A percentile compares a stretch with the other conserved stretches of the same genome.
Conservation (phyloP, 2,797 vertebrate genomes). For the Nyctibius grandis region DNA sequence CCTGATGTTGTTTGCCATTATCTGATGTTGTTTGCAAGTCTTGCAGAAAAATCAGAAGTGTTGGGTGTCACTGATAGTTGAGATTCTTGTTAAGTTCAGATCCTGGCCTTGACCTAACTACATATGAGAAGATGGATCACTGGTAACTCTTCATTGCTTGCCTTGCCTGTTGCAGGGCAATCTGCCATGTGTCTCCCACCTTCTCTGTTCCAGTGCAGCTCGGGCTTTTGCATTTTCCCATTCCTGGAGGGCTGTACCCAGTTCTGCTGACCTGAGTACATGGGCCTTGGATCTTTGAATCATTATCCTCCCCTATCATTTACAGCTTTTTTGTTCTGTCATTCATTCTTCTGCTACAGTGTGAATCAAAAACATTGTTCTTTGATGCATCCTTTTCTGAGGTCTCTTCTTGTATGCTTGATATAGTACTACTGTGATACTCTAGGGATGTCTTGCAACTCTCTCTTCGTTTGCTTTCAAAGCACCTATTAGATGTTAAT, state of each 20-base stretch:
- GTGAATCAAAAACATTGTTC: background rate
- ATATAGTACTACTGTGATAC: background rate
- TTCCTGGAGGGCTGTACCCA: background rate
- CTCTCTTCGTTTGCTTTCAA: slow-evolving; percentile 29
- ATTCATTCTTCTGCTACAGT: background rate
- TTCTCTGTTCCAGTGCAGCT: background rate
- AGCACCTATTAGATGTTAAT: background rate
- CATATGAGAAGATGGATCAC: background rate
- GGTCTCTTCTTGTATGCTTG: background rate
- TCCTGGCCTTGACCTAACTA: background rate
- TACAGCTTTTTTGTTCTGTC: background rate
- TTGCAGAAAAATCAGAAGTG: background rate
- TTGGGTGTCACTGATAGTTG: background rate
- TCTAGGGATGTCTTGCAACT: background rate
- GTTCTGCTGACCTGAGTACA: background rate
- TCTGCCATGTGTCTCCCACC: background rate
- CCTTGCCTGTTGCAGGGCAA: background rate
- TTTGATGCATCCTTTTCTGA: background rate
- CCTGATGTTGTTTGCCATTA: background rate
- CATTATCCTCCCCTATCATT: background rate
- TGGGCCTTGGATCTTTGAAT: background rate
- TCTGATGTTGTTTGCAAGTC: background rate
- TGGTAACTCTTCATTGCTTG: background rate
- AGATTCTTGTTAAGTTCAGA: background rate
- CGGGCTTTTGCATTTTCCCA: background rate